Conservation (phyloP, 2,113 vertebrate species). For the Gasterosteus nipponicus region DNA sequence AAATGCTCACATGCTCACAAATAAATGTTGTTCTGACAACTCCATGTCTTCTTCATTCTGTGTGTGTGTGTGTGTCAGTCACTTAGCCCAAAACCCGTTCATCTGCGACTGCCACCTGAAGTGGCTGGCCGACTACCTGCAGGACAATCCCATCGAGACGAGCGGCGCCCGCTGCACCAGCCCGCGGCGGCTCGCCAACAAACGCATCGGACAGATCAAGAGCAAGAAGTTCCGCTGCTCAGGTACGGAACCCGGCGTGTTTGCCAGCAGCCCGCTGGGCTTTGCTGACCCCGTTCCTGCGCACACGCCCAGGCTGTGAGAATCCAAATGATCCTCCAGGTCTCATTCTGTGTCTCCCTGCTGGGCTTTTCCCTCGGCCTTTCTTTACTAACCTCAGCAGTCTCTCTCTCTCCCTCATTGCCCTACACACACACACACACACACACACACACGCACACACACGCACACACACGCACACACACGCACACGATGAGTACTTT, state of each 20-base stretch:
- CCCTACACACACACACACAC: conserved; percentile 13
- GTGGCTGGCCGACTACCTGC: conserved; percentile 99
- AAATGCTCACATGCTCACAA: not conserved
- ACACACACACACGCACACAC: conserved; percentile 18
- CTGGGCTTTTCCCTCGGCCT: conserved; percentile 62
- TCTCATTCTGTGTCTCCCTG: conserved; percentile 87
- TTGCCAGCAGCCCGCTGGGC: not conserved
- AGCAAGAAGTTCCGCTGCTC: conserved; percentile 99
- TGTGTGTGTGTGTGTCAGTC: conserved; percentile 78
- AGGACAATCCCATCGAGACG: conserved; percentile 98
- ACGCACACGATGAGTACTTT: conserved; percentile 41
- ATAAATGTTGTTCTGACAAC: conserved; percentile 11
- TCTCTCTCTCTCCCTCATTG: not conserved
- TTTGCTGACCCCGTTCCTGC: not conserved
- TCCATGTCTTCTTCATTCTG: conserved; percentile 8
- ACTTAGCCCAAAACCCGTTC: conserved; percentile 98
- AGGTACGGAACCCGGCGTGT: conserved; percentile 82
- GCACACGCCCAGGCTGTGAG: not conserved
- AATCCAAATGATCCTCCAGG: conserved; percentile 67
- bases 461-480: conserved; percentile 18
- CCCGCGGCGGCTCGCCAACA: conserved; percentile 97
- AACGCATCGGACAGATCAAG: conserved; percentile 99
- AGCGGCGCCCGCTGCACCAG: conserved; percentile 98
- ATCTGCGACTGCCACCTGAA: conserved; percentile 99
- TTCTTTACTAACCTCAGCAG: conserved; percentile 61